Percentiles rank a stretch among this genome's conserved stretches.
These are phyloP conservation scores for Epicauta chinensis DNA, from an alignment of 1,140 invertebrate genomes.

Conservation along the genomic window DNA sequence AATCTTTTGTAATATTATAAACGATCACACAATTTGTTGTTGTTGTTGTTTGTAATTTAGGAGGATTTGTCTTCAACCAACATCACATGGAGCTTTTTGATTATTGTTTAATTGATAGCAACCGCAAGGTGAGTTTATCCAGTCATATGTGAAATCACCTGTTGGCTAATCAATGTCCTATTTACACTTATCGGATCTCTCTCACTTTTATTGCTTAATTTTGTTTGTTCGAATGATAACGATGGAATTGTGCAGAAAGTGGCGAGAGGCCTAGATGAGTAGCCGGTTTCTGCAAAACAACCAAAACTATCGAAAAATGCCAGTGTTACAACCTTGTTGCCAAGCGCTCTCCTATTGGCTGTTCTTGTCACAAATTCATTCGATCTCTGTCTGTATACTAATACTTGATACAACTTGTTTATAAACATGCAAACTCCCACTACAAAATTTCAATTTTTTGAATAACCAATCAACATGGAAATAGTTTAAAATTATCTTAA, in stretches of 20 bases:
- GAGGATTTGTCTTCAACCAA: too few species aligned
- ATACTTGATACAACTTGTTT: conserved; percentile 18
- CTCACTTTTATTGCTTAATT: too few species aligned
- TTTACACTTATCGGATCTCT: not conserved
- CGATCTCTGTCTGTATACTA: conserved; percentile 12
- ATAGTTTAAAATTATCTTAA: too few species aligned
- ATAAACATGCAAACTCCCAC: conserved; percentile 19
- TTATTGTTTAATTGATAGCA: too few species aligned
- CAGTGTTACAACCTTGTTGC: conserved; percentile 17
- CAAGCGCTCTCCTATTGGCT: conserved; percentile 19
- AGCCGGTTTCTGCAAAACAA: conserved; percentile 16
- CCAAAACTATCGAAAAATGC: conserved; percentile 22
- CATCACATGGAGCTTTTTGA: too few species aligned
- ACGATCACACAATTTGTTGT: too few species aligned
- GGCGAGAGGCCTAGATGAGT: not conserved
- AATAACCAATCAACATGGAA: too few species aligned
- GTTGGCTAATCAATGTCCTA: not conserved
- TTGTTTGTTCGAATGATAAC: too few species aligned
- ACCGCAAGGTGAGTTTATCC: too few species aligned
- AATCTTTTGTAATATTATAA: too few species aligned
- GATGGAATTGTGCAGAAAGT: too few species aligned
- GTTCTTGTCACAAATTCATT: conserved; percentile 11
- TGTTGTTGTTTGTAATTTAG: too few species aligned
- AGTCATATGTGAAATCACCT: not conserved
- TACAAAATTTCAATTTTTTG: not conserved